These are phyloP conservation scores for Marmota flaviventris DNA, from an alignment of 2,113 vertebrate genomes.

Conservation along the genomic window DNA sequence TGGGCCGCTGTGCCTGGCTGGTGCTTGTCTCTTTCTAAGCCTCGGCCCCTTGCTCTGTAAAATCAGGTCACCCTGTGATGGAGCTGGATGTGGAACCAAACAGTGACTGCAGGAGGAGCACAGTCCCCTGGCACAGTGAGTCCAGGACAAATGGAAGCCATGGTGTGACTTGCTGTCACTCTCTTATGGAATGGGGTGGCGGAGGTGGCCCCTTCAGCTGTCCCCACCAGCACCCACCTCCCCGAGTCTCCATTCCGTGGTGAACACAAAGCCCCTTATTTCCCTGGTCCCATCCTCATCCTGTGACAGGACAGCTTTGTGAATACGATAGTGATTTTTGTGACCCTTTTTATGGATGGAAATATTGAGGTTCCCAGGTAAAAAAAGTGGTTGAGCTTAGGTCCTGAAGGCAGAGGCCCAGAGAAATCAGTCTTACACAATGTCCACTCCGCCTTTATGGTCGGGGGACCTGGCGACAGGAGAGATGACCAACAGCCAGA, in stretches of 20 bases:
- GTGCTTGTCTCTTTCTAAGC: background rate
- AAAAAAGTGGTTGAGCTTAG: background rate
- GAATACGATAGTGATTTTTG: background rate
- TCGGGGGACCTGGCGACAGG: background rate
- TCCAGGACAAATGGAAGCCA: background rate
- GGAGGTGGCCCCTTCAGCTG: background rate
- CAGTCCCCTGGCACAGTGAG: background rate
- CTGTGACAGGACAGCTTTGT: background rate
- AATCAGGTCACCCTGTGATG: too few species aligned
- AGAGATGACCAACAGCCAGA: background rate
- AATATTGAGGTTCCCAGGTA: background rate
- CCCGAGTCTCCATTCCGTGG: background rate
- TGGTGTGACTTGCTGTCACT: background rate
- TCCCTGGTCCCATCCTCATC: background rate
- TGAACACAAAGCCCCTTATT: background rate
- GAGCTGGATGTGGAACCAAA: too few species aligned
- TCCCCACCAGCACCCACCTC: background rate
- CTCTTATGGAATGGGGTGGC: background rate
- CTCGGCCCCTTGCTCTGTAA: background rate
- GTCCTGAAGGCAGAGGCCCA: background rate
- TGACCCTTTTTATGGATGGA: background rate
- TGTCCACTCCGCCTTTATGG: background rate
- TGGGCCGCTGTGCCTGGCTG: too few species aligned
- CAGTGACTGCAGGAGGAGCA: too few species aligned
- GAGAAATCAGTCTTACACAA: background rate